Base-by-base conservation (phyloP, 2,797 vertebrate genomes). In the Neopelma chrysocephalum region DNA sequence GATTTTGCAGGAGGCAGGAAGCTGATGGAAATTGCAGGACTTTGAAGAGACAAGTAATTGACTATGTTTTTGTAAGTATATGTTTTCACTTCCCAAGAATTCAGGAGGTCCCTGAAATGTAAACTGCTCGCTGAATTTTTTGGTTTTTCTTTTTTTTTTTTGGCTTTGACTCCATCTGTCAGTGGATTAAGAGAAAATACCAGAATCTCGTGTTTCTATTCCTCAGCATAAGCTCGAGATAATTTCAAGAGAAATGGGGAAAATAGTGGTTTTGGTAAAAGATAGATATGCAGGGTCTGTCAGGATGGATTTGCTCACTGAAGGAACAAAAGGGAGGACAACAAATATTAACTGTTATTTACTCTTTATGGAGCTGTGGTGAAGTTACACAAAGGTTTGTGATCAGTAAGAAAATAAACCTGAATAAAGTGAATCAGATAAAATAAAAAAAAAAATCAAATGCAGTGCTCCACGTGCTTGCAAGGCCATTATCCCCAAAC, bases 381-480 rank as follows among this genome's bases (percentile, higher is more conserved):
- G 54, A 70, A 72, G 32, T 66, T 84, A n/a, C 12, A 76, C 36
- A 53, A 61, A 81, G 68, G 31, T 78, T 86, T 58, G 11, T 80
- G 62, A 69, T 89, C 38, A 70, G 12, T 79, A 48, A 72, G 69
- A 84, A 78, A 94, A 81, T 53, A 77, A 90, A 71, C 36, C 53
- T 79, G 73, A 57, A 64, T 77, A 19, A 89, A 89, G 42, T 47
- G 47, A 91, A 47, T 60, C 23, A 22, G 56, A 62, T 77, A 7
- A 70, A 48, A 36, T 48, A n/a, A 19, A 19, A 19, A 19, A 87
- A 77, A 72, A 60, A 79, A 32, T 38, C 38, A 50, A 50, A 58
- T 78, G 1, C 42, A 54, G 34, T 60, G 56, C 60, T 73, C 36
- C 54, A 7, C 20, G 34, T 84, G 75, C 47, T 51, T 23, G 38